phyloP scores from a whole-genome alignment of 2,797 vertebrate species.

The Eulemur rubriventer region DNA sequence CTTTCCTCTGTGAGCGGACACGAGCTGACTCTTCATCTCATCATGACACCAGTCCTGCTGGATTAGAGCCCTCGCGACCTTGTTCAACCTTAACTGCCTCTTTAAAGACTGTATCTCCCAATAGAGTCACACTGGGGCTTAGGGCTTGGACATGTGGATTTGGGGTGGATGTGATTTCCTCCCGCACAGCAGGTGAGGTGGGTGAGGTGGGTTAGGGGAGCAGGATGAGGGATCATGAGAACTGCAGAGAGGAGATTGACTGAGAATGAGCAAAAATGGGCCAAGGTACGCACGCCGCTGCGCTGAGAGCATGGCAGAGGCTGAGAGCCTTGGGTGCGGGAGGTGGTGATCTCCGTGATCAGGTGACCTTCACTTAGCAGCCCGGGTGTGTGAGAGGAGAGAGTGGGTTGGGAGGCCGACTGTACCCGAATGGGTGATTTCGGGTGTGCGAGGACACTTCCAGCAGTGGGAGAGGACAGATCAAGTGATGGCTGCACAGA shows the following conservation, averaged over 20 bases:
- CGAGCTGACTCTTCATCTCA: neutral
- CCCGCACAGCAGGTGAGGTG: fast-evolving
- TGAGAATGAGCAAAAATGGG: neutral
- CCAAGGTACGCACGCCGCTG: too few species aligned
- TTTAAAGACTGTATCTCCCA: neutral
- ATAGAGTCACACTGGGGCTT: neutral
- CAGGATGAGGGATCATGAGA: too few species aligned
- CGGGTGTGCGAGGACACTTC: fast-evolving
- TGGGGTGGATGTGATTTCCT: too few species aligned
- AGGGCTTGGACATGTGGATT: neutral
- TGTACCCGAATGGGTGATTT: fast-evolving
- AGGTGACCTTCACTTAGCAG: neutral
- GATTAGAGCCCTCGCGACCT: neutral
- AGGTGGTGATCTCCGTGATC: fast-evolving
- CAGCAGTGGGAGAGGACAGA: neutral
- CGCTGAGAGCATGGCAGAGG: neutral
- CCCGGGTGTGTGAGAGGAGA: neutral
- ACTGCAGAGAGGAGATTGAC: neutral
- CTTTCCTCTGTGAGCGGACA: neutral
- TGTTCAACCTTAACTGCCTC: too few species aligned
- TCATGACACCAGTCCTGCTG: neutral
- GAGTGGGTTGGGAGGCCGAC: neutral
- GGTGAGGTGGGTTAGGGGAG: neutral
- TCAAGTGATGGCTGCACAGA: neutral
- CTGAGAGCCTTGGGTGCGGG: neutral